Conservation (phyloP, 37 sponge, comb jelly and placozoan genomes). For the Trichoplax adhaerens region DNA sequence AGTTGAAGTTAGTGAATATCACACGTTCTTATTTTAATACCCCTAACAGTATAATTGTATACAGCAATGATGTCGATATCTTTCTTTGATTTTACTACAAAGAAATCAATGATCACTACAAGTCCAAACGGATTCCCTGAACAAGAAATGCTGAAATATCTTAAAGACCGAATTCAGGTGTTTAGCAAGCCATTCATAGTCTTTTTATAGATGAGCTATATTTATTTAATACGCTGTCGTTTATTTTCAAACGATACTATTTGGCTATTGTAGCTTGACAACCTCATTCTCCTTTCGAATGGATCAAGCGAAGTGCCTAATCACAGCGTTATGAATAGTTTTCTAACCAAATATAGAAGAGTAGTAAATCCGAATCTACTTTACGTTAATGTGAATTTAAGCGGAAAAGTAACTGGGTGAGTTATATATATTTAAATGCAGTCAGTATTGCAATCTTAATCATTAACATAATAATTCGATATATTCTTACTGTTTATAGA, state of each 20-base stretch:
- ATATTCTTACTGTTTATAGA: neutral
- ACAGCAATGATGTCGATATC: too few species aligned
- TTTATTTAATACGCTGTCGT: neutral
- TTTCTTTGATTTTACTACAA: too few species aligned
- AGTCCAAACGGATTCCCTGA: too few species aligned
- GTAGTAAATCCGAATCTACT: slow-evolving; percentile 74
- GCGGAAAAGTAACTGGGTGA: slow-evolving; percentile 16
- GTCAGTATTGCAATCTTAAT: neutral
- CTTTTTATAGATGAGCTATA: neutral
- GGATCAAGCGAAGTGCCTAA: slow-evolving; percentile 23
- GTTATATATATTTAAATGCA: neutral
- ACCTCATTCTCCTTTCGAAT: slow-evolving; percentile 50
- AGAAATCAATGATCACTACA: too few species aligned
- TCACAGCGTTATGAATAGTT: slow-evolving; percentile 31
- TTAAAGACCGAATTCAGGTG: too few species aligned
- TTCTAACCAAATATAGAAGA: slow-evolving; percentile 72
- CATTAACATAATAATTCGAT: neutral
- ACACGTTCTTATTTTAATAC: too few species aligned
- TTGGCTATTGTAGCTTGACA: slow-evolving; percentile 35
- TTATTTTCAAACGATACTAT: neutral
- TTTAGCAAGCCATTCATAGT: too few species aligned
- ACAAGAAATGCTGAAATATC: too few species aligned
- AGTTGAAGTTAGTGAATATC: too few species aligned
- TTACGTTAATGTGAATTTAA: slow-evolving; percentile 85
- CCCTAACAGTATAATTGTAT: too few species aligned